These are phyloP conservation scores for Calliphora vicina DNA, from an alignment of 1,140 invertebrate species.

Conservation along the genomic window DNA sequence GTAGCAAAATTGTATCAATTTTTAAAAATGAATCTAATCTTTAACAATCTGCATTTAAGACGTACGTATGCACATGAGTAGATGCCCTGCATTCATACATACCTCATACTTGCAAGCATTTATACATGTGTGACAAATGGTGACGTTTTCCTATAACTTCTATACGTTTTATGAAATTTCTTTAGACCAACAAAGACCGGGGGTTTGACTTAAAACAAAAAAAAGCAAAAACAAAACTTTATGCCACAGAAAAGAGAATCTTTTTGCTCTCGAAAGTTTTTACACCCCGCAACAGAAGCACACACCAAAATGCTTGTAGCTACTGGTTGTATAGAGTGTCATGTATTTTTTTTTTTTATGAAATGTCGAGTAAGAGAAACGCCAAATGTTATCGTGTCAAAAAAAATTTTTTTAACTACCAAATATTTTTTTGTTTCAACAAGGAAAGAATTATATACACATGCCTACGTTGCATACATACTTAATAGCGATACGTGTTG, in stretches of 20 bases:
- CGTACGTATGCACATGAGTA: not conserved
- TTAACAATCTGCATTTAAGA: not conserved
- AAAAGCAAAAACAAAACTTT: not conserved
- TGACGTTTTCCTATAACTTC: slow-evolving; percentile 3
- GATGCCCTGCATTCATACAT: not conserved
- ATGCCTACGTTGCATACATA: no score
- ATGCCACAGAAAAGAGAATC: not conserved
- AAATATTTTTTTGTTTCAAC: not conserved
- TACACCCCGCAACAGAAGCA: not conserved
- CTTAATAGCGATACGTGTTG: slow-evolving; percentile 48
- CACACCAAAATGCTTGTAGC: not conserved
- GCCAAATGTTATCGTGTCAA: slow-evolving; percentile 21
- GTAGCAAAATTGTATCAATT: no score
- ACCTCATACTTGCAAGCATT: not conserved
- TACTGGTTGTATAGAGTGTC: not conserved
- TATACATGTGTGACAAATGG: slow-evolving; percentile 12
- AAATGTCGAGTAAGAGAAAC: not conserved
- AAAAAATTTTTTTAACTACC: not conserved
- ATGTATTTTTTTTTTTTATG: not conserved
- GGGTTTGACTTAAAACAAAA: not conserved
- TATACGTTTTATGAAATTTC: not conserved
- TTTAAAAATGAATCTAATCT: not conserved
- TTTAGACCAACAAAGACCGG: not conserved
- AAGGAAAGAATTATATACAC: no score
- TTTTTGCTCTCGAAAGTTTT: not conserved